Evolutionary conservation across 2,113 vertebrate genomes (phyloP), one percentile per base, ranked within the genome.

Genomic region (Bolborhynchus lineola): DNA sequence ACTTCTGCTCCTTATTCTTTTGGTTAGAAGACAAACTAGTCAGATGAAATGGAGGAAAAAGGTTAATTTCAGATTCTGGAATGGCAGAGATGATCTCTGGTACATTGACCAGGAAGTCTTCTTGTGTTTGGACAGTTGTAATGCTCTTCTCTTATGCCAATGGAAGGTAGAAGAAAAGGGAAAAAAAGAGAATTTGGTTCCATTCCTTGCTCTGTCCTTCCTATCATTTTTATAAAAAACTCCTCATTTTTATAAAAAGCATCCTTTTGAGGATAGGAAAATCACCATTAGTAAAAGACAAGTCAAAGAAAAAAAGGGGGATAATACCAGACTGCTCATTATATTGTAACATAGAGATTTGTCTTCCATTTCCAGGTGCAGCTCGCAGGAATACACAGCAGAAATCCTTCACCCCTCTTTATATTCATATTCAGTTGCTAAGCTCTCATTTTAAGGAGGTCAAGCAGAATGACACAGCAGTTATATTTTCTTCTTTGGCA

Each of bases 401-500:
- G 33, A 83, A 93, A 64, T 69, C 52, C 24, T 92, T 90, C 35
- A 75, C 35, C 47, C 13, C 13, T 91, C 41, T 91, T 77, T 1
- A 1, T 67, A 41, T 94, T 82, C 35, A 42, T 76, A 77, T 44
- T 71, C 60, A 42, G 11, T 71, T 91, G 33, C 70, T 68, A 53
- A 87, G 42, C 35, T 87, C 42, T 88, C 83, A 50, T 80, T 88
- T 87, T 57, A 84, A 78, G 76, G 63, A 86, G 82, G 90, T 90
- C 92, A 94, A 53, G 63, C 76, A 93, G 64, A 86, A 67, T 91
- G 80, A 86, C 65, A 79, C 35, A 81, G 80, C 65, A 89, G 88
- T 83, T 96, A 24, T 3, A 35, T 93, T 95, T 97, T 63, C 39
- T 92, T 81, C 64, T 86, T 39, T 78, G 41, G 50, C 53, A 95